phyloP scores from a whole-genome alignment of 1,140 invertebrate genomes.

The Argopecten irradians region DNA sequence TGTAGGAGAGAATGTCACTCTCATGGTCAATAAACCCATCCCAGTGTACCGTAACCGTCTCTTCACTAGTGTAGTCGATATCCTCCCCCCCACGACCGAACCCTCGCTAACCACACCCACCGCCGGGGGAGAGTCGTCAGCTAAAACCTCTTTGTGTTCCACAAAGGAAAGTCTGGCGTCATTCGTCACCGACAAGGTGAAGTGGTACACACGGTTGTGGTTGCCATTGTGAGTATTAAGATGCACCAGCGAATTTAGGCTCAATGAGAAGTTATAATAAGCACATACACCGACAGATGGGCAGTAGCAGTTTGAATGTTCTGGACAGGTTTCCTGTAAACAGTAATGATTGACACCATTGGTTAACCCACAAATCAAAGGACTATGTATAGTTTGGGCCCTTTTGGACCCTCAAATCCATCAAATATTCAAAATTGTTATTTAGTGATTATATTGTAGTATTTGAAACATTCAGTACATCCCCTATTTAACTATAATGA shows the following conservation, averaged over 20 bases:
- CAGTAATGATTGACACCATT: too few relatives aligned
- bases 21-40: constrained; percentile 62
- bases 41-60: constrained; percentile 48
- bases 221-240: constrained; percentile 42
- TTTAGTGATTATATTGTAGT: too few relatives aligned
- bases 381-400: too few relatives aligned
- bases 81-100: constrained; percentile 37
- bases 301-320: constrained; percentile 47
- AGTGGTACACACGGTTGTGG: constrained; percentile 53
- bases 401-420: too few relatives aligned
- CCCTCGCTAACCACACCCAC: constrained; percentile 56
- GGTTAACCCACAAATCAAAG: too few relatives aligned
- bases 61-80: constrained; percentile 56
- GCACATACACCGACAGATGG: constrained; percentile 51
- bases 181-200: constrained; percentile 52
- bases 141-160: constrained; percentile 43
- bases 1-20: constrained; percentile 57
- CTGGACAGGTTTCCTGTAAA: constrained; percentile 35
- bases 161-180: constrained; percentile 37
- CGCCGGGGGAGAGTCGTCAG: constrained; percentile 54
- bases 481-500: too few relatives aligned
- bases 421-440: too few relatives aligned
- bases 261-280: constrained; percentile 39
- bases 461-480: too few relatives aligned
- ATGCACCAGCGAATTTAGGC: constrained; percentile 49